These are phyloP conservation scores for Centropus bengalensis DNA, from an alignment of 2,113 vertebrate species.

Conservation along the genomic window DNA sequence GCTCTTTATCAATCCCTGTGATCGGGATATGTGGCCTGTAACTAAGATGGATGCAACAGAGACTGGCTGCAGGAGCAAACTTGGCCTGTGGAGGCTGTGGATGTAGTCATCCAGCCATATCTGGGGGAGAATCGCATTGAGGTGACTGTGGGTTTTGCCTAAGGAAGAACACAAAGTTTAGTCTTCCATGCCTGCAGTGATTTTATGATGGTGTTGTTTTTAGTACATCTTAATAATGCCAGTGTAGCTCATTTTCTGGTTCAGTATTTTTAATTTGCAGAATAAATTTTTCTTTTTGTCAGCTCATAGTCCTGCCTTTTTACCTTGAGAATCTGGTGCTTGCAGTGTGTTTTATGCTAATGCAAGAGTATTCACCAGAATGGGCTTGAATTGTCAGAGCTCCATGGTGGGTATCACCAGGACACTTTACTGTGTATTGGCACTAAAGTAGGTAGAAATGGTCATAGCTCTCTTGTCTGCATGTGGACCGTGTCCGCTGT, in stretches of 20 bases:
- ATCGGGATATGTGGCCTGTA: not conserved
- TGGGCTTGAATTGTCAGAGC: not conserved
- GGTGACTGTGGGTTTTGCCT: not conserved
- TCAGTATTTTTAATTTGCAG: not conserved
- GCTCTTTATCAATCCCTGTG: not conserved
- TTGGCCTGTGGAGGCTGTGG: not conserved
- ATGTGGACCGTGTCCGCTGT: not conserved
- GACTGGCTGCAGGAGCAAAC: not conserved
- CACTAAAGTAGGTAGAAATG: not conserved
- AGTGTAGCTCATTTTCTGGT: not conserved
- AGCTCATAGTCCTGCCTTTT: not conserved
- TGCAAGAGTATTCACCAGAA: not conserved
- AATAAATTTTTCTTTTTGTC: not conserved
- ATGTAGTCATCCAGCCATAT: not conserved
- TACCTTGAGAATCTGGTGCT: not conserved
- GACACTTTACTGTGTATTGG: not conserved
- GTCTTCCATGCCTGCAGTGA: not conserved
- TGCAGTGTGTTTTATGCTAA: not conserved
- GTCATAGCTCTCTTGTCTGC: not conserved
- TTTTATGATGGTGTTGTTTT: not conserved
- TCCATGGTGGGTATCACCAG: not conserved
- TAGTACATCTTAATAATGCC: not conserved
- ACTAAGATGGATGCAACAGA: not conserved
- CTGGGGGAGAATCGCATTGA: not conserved
- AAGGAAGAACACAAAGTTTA: not conserved